phyloP scores from a whole-genome alignment of 2,888 invertebrate genomes.

The Laothoe populi region DNA sequence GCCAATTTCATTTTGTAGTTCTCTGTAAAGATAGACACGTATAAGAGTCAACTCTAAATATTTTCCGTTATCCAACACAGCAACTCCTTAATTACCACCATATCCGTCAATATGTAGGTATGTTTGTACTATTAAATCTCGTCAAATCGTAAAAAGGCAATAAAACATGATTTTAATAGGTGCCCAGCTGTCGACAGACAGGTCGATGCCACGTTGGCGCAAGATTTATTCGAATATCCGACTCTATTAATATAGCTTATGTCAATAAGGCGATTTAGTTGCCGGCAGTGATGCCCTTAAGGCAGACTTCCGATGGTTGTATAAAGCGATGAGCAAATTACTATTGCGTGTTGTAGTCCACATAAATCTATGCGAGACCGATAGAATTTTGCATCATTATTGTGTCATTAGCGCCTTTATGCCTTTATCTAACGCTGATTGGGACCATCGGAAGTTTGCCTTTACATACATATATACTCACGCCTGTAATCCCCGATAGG shows the following conservation, averaged over 20 bases:
- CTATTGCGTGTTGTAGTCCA: no score
- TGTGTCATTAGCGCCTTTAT: no score
- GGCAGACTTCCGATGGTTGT: no score
- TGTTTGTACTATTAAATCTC: slow-evolving; percentile 16
- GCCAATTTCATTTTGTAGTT: no score
- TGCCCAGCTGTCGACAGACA: slow-evolving; percentile 20
- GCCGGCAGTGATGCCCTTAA: background rate
- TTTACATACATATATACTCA: no score
- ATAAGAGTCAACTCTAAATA: background rate
- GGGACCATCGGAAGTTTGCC: no score
- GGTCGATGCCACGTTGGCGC: background rate
- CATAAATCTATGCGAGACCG: no score
- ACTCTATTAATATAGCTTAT: background rate
- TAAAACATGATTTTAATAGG: slow-evolving; percentile 20
- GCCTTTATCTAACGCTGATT: no score
- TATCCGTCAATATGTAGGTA: slow-evolving; percentile 20
- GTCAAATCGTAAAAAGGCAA: slow-evolving; percentile 28
- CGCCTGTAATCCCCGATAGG: no score
- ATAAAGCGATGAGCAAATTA: no score
- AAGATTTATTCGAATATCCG: background rate
- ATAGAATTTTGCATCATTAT: no score
- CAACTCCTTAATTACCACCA: background rate
- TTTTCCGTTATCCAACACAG: background rate
- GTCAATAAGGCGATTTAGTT: background rate
- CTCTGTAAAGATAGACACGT: no score